A percentile compares a stretch with the other conserved stretches of the same genome.
These are phyloP conservation scores for Caenorhabditis afra DNA, from an alignment of 2,888 invertebrate genomes.

Conservation along the genomic window DNA sequence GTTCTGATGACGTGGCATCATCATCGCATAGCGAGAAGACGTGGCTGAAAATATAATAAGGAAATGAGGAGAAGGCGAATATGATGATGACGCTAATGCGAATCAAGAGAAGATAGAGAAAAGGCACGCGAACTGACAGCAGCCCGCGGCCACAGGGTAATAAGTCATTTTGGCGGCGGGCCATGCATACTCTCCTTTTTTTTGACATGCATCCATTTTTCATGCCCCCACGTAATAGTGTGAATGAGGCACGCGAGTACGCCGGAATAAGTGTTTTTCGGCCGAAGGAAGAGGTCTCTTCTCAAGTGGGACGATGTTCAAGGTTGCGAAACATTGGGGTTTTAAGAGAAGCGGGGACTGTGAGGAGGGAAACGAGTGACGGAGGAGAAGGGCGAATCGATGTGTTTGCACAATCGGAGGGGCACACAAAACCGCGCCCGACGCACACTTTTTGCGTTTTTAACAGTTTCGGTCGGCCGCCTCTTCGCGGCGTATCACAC, in stretches of 20 bases:
- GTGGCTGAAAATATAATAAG: no score
- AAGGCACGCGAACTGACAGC: conserved; percentile 45
- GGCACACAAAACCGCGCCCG: conserved; percentile 5
- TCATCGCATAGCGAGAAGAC: conserved; percentile 39
- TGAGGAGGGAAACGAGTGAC: conserved; percentile 27
- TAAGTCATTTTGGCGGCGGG: conserved; percentile 42
- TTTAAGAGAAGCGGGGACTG: conserved; percentile 7
- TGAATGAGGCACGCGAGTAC: conserved; percentile 14
- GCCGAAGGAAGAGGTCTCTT: background rate
- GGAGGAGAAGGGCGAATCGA: conserved; percentile 32
- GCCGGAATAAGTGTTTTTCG: background rate
- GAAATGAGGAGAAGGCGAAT: background rate
- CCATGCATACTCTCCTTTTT: conserved; percentile 50
- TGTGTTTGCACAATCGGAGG: conserved; percentile 44
- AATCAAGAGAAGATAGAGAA: conserved; percentile 42
- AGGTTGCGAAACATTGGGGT: conserved; percentile 2
- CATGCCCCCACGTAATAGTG: conserved; percentile 39
- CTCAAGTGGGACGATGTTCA: conserved; percentile 16
- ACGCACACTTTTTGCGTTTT: conserved; percentile 48
- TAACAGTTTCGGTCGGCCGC: conserved; percentile 54
- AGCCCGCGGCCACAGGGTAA: conserved; percentile 7
- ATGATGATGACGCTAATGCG: conserved; percentile 33
- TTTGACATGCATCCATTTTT: conserved; percentile 57
- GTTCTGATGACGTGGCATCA: conserved; percentile 7
- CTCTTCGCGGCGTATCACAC: conserved; percentile 29